Percentiles rank a stretch among this genome's conserved stretches.
These are phyloP conservation scores for Cotesia congregata DNA, from an alignment of 2,888 invertebrate genomes.

Conservation along the genomic window DNA sequence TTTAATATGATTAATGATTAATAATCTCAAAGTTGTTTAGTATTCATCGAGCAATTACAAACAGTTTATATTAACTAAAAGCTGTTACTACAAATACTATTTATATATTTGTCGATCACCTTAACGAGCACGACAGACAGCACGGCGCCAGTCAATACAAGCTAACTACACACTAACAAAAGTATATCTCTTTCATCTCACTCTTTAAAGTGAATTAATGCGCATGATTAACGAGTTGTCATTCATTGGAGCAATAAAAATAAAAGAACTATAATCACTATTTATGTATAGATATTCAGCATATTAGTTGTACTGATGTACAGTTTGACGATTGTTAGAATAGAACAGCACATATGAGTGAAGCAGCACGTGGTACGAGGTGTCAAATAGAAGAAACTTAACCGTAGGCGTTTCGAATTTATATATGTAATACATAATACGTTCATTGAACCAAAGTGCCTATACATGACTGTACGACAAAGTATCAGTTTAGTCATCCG, in stretches of 20 bases:
- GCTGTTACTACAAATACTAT: conserved; percentile 6
- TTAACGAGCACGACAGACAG: conserved; percentile 21
- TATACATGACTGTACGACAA: background rate
- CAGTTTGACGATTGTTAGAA: background rate
- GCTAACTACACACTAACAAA: background rate
- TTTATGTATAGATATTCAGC: background rate
- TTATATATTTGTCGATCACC: conserved; percentile 18
- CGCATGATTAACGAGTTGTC: conserved; percentile 21
- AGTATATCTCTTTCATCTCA: conserved; percentile 4
- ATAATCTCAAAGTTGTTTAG: conserved; percentile 7
- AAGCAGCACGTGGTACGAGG: background rate
- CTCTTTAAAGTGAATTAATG: conserved; percentile 11
- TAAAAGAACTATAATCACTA: background rate
- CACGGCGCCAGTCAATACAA: conserved; percentile 13
- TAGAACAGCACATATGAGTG: background rate
- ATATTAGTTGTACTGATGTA: background rate
- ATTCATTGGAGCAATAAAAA: background rate
- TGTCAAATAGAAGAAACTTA: background rate
- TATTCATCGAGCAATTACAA: conserved; percentile 7
- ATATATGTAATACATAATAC: background rate
- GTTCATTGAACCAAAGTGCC: background rate
- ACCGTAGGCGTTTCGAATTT: background rate
- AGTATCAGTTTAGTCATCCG: background rate
- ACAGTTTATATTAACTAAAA: background rate
- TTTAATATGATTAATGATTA: conserved; percentile 1